phyloP scores from a whole-genome alignment of 1,140 invertebrate genomes.

The Schlechtendalia chinensis region DNA sequence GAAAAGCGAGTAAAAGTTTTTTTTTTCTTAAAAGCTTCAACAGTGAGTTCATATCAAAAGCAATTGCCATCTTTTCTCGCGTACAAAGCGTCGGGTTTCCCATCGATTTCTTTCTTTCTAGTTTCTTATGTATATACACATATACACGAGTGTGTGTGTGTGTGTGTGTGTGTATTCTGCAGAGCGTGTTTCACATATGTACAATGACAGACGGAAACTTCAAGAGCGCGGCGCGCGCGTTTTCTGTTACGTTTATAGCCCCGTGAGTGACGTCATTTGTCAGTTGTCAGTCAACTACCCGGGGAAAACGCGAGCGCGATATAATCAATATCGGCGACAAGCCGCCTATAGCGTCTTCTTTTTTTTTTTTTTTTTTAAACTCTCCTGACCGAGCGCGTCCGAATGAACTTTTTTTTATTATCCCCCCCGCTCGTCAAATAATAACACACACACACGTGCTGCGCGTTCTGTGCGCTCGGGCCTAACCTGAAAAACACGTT shows the following conservation, averaged over 20 bases:
- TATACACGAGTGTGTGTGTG: neutral
- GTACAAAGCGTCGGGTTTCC: slow-evolving; percentile 36
- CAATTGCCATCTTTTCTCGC: slow-evolving; percentile 44
- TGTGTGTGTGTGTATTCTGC: neutral
- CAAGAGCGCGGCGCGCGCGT: slow-evolving; percentile 17
- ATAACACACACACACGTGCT: neutral
- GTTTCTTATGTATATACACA: neutral
- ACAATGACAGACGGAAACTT: slow-evolving; percentile 46
- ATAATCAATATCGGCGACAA: slow-evolving; percentile 50
- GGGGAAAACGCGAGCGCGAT: slow-evolving; percentile 39
- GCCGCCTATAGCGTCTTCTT: neutral
- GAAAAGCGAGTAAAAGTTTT: slow-evolving; percentile 34
- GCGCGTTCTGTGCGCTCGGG: neutral
- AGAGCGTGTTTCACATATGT: slow-evolving; percentile 35
- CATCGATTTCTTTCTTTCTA: slow-evolving; percentile 22
- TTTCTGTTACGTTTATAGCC: slow-evolving; percentile 41
- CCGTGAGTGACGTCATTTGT: slow-evolving; percentile 48
- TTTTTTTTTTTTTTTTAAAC: too few relatives aligned
- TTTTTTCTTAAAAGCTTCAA: slow-evolving; percentile 48
- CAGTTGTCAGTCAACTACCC: slow-evolving; percentile 48
- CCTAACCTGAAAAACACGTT: too few relatives aligned
- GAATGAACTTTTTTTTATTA: neutral
- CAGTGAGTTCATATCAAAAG: slow-evolving; percentile 44
- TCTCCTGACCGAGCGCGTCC: neutral
- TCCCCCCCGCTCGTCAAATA: too few relatives aligned